These are phyloP conservation scores for Laupala kohalensis DNA, from an alignment of 1,140 invertebrate genomes.

Conservation along the genomic window DNA sequence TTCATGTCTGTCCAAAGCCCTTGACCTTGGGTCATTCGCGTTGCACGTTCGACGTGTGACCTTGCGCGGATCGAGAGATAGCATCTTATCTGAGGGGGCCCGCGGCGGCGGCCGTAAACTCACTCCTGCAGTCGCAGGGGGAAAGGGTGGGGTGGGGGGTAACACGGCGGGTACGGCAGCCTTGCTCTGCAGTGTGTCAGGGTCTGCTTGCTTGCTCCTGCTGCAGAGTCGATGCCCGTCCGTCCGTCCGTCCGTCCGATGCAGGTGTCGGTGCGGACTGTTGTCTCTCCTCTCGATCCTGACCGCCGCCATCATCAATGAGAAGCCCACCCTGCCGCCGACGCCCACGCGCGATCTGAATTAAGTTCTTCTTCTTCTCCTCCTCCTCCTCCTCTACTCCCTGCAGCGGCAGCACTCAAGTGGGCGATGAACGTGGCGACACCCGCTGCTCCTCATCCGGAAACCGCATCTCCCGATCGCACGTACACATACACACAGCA, in stretches of 20 bases:
- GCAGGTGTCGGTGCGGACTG: too few relatives aligned
- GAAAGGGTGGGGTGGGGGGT: neutral
- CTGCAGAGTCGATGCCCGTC: neutral
- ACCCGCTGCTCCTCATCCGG: neutral
- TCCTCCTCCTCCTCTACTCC: slow-evolving; percentile 14
- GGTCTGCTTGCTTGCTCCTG: neutral
- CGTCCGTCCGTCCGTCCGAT: neutral
- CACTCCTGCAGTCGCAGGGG: neutral
- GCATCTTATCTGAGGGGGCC: neutral
- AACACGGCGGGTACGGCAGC: too few relatives aligned
- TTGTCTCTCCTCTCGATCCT: slow-evolving; percentile 12
- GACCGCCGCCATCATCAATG: slow-evolving; percentile 16
- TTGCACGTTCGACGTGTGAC: neutral
- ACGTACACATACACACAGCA: too few relatives aligned
- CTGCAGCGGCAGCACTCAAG: neutral
- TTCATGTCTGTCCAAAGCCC: neutral
- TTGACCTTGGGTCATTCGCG: neutral
- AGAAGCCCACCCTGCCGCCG: slow-evolving; percentile 10
- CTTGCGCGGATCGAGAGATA: neutral
- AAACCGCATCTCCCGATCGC: too few relatives aligned
- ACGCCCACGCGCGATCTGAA: neutral
- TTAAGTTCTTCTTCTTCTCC: too few relatives aligned
- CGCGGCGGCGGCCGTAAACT: neutral
- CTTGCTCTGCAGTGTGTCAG: neutral
- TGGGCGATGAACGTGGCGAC: neutral